Evolutionary conservation across 2,113 vertebrate species (phyloP), one percentile per base, ranked within the genome.

Genomic region (Equus quagga): DNA sequence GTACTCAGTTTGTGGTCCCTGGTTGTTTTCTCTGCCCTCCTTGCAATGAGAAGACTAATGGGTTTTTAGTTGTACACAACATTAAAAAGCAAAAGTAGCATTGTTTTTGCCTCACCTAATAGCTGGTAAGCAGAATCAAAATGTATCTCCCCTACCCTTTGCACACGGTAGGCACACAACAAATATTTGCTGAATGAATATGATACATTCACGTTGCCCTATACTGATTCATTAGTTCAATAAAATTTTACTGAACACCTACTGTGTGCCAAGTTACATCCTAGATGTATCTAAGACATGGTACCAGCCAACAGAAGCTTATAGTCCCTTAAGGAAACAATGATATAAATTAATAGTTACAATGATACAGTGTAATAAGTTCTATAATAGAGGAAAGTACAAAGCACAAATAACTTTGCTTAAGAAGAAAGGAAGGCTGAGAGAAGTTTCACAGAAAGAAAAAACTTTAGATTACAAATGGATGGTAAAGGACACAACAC

Each of bases 61-160:
- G 33, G 51, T 84, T 19, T 82, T 82, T 23, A 72, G 44, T 41
- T 86, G 49, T 36, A 64, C 44, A 67, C 93, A 94, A 88, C 9
- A 33, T 46, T 80, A 84, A 33, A 95, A 75, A 90, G 44, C 81
- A 91, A 64, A 91, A 81, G 33, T 51, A 73, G 60, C 73, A 82
- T 23, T 79, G 26, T 84, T 96, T 94, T 91, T 87, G n/a, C 15
- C 54, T 93, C 58, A 84, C 51, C 28, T 75, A 88, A 73, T 51
- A 79, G 79, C 31, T 12, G 54, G 18, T 26, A 94, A 72, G 78
- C 76, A 96, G 79, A 96, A 89, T 67, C 67, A 94, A 85, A 96
- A 91, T 14, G 10, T 51, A 49, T 67, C 87, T 92, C 24, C 31
- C 8, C 8, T 36, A 64, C 1, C 21, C 46, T 69, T 67, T 82